Percentiles rank a stretch among this genome's conserved stretches.
Conservation (phyloP, 1,140 invertebrate genomes). For the Cotesia chilonis region DNA sequence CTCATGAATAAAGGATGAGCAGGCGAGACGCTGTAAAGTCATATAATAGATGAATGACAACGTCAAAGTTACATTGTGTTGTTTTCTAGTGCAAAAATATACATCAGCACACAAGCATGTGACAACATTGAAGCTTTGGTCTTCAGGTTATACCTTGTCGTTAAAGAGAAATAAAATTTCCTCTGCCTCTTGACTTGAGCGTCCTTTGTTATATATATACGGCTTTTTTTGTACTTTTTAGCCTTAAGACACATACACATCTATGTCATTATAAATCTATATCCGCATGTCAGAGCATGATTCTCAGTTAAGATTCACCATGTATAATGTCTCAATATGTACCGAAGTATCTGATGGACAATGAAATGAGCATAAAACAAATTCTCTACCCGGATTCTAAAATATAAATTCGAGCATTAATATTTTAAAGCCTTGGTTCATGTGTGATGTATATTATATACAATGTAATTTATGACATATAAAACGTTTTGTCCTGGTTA, state of each 20-base stretch:
- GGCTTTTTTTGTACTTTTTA: conserved; percentile 31
- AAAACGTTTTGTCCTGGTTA: conserved; percentile 7
- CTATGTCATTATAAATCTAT: conserved; percentile 10
- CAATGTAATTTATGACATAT: conserved; percentile 27
- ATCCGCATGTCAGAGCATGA: conserved; percentile 31
- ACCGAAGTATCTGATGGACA: conserved; percentile 16
- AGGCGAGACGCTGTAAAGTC: conserved; percentile 43
- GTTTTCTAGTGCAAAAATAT: conserved; percentile 19
- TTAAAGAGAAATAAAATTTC: conserved; percentile 56
- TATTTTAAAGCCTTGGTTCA: conserved; percentile 1
- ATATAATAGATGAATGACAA: conserved; percentile 46
- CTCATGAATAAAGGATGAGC: conserved; percentile 59
- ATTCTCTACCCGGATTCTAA: neutral
- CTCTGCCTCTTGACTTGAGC: conserved; percentile 30
- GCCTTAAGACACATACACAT: conserved; percentile 7
- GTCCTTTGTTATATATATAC: conserved; percentile 28
- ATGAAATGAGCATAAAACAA: conserved; percentile 19
- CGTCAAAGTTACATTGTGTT: conserved; percentile 36
- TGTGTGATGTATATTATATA: neutral
- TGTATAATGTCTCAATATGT: conserved; percentile 23
- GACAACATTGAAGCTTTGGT: conserved; percentile 37
- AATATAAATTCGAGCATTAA: neutral
- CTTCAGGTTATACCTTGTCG: conserved; percentile 49
- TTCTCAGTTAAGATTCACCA: neutral
- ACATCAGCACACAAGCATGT: conserved; percentile 21